Evolutionary conservation across 2,888 invertebrate genomes (phyloP), one percentile per base, ranked within the genome.

Genomic region (Laspeyria flexula): DNA sequence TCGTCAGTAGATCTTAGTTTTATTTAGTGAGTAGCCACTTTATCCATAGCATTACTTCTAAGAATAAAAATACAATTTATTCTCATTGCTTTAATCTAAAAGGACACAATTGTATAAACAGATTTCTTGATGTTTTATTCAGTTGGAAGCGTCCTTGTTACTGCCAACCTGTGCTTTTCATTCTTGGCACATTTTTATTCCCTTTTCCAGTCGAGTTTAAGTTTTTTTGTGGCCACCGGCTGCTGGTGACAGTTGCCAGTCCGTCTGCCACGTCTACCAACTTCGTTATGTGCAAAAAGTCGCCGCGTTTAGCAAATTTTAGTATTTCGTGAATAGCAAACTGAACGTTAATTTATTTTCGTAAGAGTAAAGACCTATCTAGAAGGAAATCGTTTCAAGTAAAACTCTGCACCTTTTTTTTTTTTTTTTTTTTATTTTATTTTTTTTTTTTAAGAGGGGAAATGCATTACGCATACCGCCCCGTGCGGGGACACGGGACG

Each of bases 171-270:
- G 51, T 50, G 54, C 49, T 34, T 68, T 55, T 40, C 53, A 60
- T 68, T 65, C 52, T 55, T 52, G 53, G 51, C 49, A 63, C 57
- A 63, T 58, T 72, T 64, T 70, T 48, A 59, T 64, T 60, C 48
- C 33, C 27, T 51, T 55, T 64, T 54, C 40, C 48, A 45, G 42
- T 51, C 7, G 41, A 49, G 47, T 47, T 61, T 13, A 47, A 43
- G 52, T 58, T 62, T 72, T 70, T 71, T 70, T 61, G 55, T 39
- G 41, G 27, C 44, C 50, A 13, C 30, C 56, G 52, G 38, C 54
- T 73, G 71, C 38, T 43, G 47, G 57, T 54, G 72, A 69, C 72
- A 72, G 71, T 65, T 59, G 60, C 51, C 47, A 45, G 52, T 57
- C 62, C 62, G 52, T 58, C 46, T 55, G 58, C 60, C 53, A 64